Evolutionary conservation across 2,113 vertebrate genomes (phyloP), one percentile per base, ranked within the genome.

Genomic region (Morone saxatilis): DNA sequence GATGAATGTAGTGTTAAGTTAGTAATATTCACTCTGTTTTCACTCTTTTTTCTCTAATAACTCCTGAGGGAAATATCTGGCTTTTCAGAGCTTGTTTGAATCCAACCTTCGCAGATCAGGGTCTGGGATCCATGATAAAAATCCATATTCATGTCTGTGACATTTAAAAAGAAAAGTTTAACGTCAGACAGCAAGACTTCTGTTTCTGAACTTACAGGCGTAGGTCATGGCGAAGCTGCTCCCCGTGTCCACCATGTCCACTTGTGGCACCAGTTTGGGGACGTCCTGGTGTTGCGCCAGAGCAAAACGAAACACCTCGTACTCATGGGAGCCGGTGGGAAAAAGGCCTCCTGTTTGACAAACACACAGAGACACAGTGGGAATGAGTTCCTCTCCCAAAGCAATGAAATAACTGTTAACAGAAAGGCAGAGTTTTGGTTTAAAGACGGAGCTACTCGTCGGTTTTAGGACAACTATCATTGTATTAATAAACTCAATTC

Each of bases 161-260:
- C 45, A 38, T 41, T 41, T 14, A 20, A 31, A 68, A 59, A 47
- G 13, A 36, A 41, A 41, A 14, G 6, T 25, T 22, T 9, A 4
- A n/a, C 1, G 4, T 48, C 43, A 31, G 14, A 22, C 1, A 41
- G 7, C 0, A 6, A 5, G 14, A 66, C 31, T 1, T 19, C 17
- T 36, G 25, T 70, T 6, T 25, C 0, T 45, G 48, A 11, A 91
- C 98, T 99, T 94, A 99, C 98, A 99, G 93, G 98, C 97, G 75
- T 99, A 99, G 78, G 98, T 99, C 98, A 99, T 99, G 92, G 97
- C 97, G 89, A 99, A 99, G 94, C 98, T 99, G 96, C 97, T 98
- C 0, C 97, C 97, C 36, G 97, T 97, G 94, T 99, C 97, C 95
- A 99, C 98, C 97, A 99, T 97, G 94, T 99, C 98, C 91, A 99